Evolutionary conservation across 1,140 invertebrate genomes (phyloP).

Genomic region (Drosophila nebulosa): DNA sequence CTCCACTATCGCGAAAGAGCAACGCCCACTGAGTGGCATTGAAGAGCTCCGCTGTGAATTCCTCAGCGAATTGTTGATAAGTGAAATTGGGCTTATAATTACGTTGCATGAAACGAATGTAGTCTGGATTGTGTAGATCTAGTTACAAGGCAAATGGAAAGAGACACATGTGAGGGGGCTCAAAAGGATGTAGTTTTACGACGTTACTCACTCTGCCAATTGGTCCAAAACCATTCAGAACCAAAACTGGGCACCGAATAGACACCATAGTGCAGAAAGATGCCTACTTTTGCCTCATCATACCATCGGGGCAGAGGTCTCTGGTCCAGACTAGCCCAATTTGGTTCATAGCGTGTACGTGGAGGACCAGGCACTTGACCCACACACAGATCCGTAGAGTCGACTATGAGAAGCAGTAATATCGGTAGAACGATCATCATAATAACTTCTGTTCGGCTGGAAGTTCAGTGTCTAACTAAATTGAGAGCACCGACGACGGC

Average conservation of each 20-base stretch:
- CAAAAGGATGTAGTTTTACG: too few relatives aligned
- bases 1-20: conserved; percentile 88
- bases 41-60: conserved; percentile 92
- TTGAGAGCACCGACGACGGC: neutral
- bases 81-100: conserved; percentile 90
- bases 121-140: conserved; percentile 62
- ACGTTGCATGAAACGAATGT: conserved; percentile 86
- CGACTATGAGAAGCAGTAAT: neutral
- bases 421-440: neutral
- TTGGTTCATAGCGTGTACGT: conserved; percentile 83
- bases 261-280: conserved; percentile 97
- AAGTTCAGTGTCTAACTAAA: neutral
- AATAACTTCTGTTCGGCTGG: neutral
- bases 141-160: neutral
- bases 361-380: conserved; percentile 32
- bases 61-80: conserved; percentile 92
- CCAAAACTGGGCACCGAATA: conserved; percentile 93
- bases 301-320: conserved; percentile 93
- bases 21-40: conserved; percentile 89
- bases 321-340: conserved; percentile 92
- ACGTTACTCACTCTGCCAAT: conserved; percentile 85
- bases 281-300: conserved; percentile 94
- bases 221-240: conserved; percentile 94
- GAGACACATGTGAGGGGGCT: too few relatives aligned
- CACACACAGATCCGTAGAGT: neutral